Percentiles rank a stretch among this genome's conserved stretches.
Evolutionary conservation across 2,888 invertebrate species (phyloP).

Genomic region (Drosophila borealis): DNA sequence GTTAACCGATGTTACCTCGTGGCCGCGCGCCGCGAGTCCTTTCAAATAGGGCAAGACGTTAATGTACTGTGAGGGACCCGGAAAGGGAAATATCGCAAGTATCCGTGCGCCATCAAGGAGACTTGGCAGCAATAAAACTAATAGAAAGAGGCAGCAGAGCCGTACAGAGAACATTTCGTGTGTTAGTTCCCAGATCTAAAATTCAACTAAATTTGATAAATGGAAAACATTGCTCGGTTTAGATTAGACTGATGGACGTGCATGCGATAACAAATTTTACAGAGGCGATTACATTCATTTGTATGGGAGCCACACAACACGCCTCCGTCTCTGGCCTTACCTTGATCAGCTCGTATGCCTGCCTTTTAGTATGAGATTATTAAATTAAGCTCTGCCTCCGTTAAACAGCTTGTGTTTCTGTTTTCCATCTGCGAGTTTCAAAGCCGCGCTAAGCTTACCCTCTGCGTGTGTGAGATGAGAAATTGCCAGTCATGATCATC

Average conservation of each 20-base stretch:
- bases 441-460: neutral
- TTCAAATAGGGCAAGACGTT: slow-evolving; percentile 77
- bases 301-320: slow-evolving; percentile 1
- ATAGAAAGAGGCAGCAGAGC: slow-evolving; percentile 14
- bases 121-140: slow-evolving; percentile 29
- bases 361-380: neutral
- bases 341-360: neutral
- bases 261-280: slow-evolving; percentile 51
- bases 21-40: slow-evolving; percentile 81
- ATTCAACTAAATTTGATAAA: slow-evolving; percentile 40
- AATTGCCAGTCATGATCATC: slow-evolving; percentile 24
- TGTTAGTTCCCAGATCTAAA: neutral
- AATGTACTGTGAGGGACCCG: slow-evolving; percentile 82
- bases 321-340: neutral
- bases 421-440: neutral
- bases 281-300: slow-evolving; percentile 24
- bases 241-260: slow-evolving; percentile 21
- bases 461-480: neutral
- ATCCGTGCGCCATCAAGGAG: slow-evolving; percentile 62
- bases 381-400: slow-evolving; percentile 3
- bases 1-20: slow-evolving; percentile 82
- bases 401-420: neutral
- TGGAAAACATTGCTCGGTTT: neutral
- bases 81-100: slow-evolving; percentile 73
- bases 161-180: slow-evolving; percentile 41